Evolutionary conservation across 2,113 vertebrate species (phyloP).

Genomic region (Hyaena hyaena): DNA sequence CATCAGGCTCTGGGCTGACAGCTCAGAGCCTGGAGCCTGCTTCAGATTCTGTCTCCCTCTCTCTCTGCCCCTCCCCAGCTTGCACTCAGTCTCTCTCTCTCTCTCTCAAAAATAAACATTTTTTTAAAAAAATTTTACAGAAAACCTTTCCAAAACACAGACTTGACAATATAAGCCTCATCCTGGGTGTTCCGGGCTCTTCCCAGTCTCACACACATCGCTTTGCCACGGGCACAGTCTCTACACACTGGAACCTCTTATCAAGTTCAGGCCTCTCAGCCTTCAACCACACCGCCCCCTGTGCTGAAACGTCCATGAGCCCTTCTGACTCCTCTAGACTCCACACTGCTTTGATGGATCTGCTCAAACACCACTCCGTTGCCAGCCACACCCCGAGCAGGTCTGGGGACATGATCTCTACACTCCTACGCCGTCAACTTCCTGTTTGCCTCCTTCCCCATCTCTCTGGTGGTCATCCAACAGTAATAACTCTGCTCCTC

Average conservation of each 20-base stretch:
- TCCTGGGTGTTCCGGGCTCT: neutral
- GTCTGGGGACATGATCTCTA: neutral
- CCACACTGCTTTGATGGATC: neutral
- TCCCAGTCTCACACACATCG: neutral
- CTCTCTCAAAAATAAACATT: no score
- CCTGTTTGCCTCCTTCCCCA: neutral
- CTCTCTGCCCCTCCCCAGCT: no score
- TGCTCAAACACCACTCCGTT: neutral
- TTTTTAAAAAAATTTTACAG: no score
- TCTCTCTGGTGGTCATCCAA: neutral
- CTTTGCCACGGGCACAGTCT: neutral
- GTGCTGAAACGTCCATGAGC: neutral
- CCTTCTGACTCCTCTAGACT: neutral
- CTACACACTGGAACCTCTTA: neutral
- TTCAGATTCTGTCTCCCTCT: no score
- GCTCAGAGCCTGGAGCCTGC: no score
- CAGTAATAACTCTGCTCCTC: neutral
- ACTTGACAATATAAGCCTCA: neutral
- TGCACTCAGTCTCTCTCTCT: no score
- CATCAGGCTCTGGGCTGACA: no score
- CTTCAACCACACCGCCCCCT: neutral
- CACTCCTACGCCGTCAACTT: accelerated
- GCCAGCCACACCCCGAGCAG: neutral
- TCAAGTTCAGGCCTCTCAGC: neutral
- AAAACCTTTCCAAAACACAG: neutral